These are phyloP conservation scores for Hippasteria phrygiana DNA, from an alignment of 53 echinoderm and acorn worm genomes.

Conservation along the genomic window DNA sequence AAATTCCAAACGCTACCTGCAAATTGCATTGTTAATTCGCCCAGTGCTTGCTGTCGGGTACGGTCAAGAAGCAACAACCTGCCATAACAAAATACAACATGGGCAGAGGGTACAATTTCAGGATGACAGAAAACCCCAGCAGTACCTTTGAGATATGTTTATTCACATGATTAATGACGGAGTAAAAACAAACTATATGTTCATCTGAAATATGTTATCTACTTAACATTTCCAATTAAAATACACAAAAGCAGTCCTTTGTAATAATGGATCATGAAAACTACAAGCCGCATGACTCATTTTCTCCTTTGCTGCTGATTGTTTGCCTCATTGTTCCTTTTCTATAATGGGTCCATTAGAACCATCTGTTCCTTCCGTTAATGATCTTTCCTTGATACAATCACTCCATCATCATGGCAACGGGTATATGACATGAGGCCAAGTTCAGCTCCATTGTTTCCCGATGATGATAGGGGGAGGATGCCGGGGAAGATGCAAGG, in stretches of 20 bases:
- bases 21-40: conserved; percentile 57
- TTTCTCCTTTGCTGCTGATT: neutral
- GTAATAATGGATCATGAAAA: neutral
- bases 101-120: neutral
- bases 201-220: too few species aligned
- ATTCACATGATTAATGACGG: too few species aligned
- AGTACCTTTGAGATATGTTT: too few species aligned
- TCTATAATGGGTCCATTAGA: neutral
- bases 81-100: neutral
- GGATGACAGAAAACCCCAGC: neutral
- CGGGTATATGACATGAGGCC: neutral
- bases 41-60: neutral
- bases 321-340: neutral
- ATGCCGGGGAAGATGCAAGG: neutral
- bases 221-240: too few species aligned
- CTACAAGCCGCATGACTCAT: neutral
- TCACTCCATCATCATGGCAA: neutral
- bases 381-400: neutral
- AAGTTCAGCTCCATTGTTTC: neutral
- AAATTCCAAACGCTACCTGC: conserved; percentile 61
- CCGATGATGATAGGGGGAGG: neutral
- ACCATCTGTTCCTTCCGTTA: neutral
- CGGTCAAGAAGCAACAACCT: neutral
- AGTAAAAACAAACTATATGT: too few species aligned
- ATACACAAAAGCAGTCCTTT: too few species aligned